These are phyloP conservation scores for Leucophenga maculata DNA, from an alignment of 2,888 invertebrate species.

Conservation along the genomic window DNA sequence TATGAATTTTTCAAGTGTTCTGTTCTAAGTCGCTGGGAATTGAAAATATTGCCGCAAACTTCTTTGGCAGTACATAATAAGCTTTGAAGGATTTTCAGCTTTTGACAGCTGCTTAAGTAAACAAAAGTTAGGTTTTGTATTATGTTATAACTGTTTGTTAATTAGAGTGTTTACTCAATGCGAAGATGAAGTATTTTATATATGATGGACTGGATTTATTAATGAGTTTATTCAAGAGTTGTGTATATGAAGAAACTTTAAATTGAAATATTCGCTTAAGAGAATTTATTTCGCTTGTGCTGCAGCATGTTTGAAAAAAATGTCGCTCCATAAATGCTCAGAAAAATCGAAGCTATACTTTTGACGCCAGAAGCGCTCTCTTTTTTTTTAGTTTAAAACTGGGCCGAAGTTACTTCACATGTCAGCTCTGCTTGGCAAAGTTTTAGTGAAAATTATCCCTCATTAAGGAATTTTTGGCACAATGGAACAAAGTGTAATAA, in stretches of 20 bases:
- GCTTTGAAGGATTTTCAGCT: background rate
- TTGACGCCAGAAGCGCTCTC: too few species aligned
- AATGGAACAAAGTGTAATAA: too few species aligned
- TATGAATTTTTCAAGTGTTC: constrained; percentile 62
- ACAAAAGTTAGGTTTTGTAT: constrained; percentile 27
- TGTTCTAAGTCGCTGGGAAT: constrained; percentile 6
- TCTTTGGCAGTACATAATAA: constrained; percentile 33
- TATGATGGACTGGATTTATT: background rate
- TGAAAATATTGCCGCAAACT: constrained; percentile 17
- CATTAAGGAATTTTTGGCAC: too few species aligned
- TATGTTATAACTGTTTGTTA: constrained; percentile 59
- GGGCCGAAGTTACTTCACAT: too few species aligned
- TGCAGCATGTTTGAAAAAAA: too few species aligned
- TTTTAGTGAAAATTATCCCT: too few species aligned
- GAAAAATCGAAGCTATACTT: too few species aligned
- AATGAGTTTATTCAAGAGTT: background rate
- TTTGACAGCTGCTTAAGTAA: background rate
- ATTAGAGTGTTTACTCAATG: constrained; percentile 50
- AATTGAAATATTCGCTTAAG: background rate
- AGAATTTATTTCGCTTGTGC: too few species aligned
- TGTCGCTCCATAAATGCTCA: too few species aligned
- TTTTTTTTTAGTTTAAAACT: too few species aligned
- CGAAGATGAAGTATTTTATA: too few species aligned
- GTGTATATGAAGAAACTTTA: background rate
- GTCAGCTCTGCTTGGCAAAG: too few species aligned